Conservation (phyloP, 2,113 vertebrate genomes). For the Pampusana beccarii region DNA sequence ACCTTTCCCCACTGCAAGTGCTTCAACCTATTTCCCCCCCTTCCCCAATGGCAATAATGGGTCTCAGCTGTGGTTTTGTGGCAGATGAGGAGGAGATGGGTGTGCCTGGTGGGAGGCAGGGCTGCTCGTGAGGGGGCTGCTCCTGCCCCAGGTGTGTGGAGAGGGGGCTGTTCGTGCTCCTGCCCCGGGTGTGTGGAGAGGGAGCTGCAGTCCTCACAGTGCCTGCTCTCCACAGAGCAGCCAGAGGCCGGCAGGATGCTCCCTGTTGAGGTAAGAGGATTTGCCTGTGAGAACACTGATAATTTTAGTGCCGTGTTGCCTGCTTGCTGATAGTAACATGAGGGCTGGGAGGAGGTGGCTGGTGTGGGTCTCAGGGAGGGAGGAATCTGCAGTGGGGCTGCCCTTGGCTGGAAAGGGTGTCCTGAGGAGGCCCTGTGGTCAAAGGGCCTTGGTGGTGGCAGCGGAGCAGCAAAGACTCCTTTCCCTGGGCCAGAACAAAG, state of each 20-base stretch:
- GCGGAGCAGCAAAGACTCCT: background rate
- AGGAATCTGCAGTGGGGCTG: background rate
- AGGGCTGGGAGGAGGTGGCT: background rate
- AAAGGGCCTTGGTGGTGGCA: background rate
- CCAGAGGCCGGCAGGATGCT: accelerated
- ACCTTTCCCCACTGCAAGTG: background rate
- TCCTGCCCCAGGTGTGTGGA: accelerated
- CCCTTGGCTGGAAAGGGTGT: background rate
- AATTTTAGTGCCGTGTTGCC: background rate
- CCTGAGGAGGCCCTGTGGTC: background rate
- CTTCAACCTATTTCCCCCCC: background rate
- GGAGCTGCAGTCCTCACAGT: accelerated
- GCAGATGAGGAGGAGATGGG: background rate
- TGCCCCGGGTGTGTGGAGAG: accelerated
- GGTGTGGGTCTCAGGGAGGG: accelerated
- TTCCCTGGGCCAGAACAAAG: background rate
- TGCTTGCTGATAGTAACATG: accelerated
- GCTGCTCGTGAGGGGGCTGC: no score
- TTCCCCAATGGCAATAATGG: accelerated
- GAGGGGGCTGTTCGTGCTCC: background rate
- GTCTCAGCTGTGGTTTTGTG: background rate
- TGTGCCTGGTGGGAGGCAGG: background rate
- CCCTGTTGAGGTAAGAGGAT: background rate
- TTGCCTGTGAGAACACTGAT: accelerated
- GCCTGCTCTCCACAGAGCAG: accelerated